phyloP scores from a whole-genome alignment of 1,140 invertebrate species.

The Hydropsyche tenuis region DNA sequence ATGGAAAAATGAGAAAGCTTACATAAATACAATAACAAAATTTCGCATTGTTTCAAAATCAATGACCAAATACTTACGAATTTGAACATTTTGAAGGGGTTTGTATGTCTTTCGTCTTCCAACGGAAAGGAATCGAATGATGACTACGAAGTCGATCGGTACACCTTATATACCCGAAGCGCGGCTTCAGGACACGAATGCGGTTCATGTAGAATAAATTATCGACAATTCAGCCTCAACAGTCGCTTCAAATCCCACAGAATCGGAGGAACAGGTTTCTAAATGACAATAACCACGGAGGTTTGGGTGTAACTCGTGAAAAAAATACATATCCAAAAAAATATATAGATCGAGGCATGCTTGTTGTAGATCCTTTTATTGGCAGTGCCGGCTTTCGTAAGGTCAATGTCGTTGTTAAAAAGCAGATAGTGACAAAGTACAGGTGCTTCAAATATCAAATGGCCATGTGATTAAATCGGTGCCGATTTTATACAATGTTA shows the following conservation, averaged over 20 bases:
- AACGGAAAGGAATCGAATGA: slow-evolving; percentile 45
- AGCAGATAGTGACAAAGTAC: not conserved
- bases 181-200: slow-evolving; percentile 8
- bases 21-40: not conserved
- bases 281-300: slow-evolving; percentile 13
- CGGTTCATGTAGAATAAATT: slow-evolving; percentile 17
- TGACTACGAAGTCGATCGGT: not conserved
- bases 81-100: slow-evolving; percentile 49
- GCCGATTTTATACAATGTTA: no score
- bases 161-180: slow-evolving; percentile 33
- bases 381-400: not conserved
- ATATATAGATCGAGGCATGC: not conserved
- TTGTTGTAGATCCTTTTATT: not conserved
- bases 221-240: not conserved
- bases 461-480: no score
- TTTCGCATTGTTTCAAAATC: not conserved
- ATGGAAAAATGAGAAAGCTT: no score
- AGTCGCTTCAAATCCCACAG: not conserved
- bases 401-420: slow-evolving; percentile 7
- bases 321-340: not conserved
- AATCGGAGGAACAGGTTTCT: slow-evolving; percentile 19
- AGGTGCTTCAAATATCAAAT: not conserved
- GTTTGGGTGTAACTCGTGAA: not conserved
- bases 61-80: slow-evolving; percentile 46
- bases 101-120: slow-evolving; percentile 31